These are phyloP conservation scores for Timandra comae DNA, from an alignment of 2,888 invertebrate species.

Conservation along the genomic window DNA sequence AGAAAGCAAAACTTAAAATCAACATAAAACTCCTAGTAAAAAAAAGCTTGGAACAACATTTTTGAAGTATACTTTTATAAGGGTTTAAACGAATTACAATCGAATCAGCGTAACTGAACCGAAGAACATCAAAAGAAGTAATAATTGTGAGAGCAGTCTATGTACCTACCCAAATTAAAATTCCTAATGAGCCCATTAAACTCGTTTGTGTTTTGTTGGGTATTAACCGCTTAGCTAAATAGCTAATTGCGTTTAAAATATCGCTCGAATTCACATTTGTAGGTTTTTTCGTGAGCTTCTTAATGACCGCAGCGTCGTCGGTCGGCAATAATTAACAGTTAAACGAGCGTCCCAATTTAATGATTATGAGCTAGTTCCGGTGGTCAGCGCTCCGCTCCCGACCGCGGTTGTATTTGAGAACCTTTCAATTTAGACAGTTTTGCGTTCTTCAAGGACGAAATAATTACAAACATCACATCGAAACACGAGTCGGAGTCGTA, in stretches of 20 bases:
- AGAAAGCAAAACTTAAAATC: no score
- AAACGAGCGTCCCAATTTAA: conserved; percentile 60
- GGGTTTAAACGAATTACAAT: background rate
- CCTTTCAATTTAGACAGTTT: conserved; percentile 30
- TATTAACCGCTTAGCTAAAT: conserved; percentile 30
- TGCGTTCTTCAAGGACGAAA: conserved; percentile 28
- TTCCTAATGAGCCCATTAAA: conserved; percentile 28
- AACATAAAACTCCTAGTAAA: no score
- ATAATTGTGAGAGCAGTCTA: conserved; percentile 16
- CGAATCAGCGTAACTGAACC: conserved; percentile 5
- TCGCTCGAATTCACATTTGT: conserved; percentile 37
- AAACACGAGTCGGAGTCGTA: no score
- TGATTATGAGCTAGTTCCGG: conserved; percentile 65
- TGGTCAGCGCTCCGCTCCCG: conserved; percentile 29
- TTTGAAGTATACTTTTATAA: no score
- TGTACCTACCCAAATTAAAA: conserved; percentile 21
- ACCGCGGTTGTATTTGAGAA: conserved; percentile 34
- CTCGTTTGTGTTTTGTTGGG: conserved; percentile 29
- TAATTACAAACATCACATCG: conserved; percentile 25
- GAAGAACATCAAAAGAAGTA: conserved; percentile 21
- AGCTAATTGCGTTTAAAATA: conserved; percentile 38
- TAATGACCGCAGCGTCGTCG: conserved; percentile 38
- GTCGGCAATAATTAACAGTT: conserved; percentile 56
- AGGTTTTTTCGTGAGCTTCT: conserved; percentile 44
- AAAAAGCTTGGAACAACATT: no score